Conservation (phyloP, 2,797 vertebrate genomes). For the Acrossocheilus wenchowensis region DNA sequence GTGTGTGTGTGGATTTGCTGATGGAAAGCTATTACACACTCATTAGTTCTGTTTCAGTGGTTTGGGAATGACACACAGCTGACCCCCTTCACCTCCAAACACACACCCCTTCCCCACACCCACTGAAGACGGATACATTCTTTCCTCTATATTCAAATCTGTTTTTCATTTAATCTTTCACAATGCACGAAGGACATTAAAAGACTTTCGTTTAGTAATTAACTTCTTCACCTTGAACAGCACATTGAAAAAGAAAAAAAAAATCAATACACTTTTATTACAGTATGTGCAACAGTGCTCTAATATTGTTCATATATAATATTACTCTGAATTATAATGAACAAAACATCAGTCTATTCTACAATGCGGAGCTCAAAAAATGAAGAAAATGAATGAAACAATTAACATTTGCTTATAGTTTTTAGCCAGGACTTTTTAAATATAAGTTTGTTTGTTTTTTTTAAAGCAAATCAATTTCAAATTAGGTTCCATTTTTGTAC, state of each 20-base stretch:
- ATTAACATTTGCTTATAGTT: not conserved
- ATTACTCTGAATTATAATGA: not conserved
- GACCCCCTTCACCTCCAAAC: constrained; percentile 56
- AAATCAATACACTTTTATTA: not conserved
- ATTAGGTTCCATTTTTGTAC: not conserved
- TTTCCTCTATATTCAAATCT: constrained; percentile 2
- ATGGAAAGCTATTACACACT: constrained; percentile 72
- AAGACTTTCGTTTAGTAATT: not conserved
- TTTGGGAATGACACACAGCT: constrained; percentile 64
- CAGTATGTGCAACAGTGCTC: not conserved
- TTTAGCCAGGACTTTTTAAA: not conserved
- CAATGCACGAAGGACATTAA: not conserved
- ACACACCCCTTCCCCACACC: constrained; percentile 20
- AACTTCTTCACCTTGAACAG: not conserved
- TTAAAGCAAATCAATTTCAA: not conserved
- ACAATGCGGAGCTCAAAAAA: not conserved
- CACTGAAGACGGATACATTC: not conserved
- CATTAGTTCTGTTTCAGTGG: constrained; percentile 74
- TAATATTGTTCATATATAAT: not conserved
- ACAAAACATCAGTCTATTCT: not conserved
- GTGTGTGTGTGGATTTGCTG: constrained; percentile 48
- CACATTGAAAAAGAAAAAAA: not conserved
- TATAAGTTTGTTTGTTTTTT: not conserved
- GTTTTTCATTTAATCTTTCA: constrained; percentile 15
- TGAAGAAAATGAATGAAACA: not conserved